Evolutionary conservation across 35 echinoderm and acorn worm genomes (phyloP), one percentile per base, ranked within the genome.

Genomic region (Heliocidaris tuberculata): DNA sequence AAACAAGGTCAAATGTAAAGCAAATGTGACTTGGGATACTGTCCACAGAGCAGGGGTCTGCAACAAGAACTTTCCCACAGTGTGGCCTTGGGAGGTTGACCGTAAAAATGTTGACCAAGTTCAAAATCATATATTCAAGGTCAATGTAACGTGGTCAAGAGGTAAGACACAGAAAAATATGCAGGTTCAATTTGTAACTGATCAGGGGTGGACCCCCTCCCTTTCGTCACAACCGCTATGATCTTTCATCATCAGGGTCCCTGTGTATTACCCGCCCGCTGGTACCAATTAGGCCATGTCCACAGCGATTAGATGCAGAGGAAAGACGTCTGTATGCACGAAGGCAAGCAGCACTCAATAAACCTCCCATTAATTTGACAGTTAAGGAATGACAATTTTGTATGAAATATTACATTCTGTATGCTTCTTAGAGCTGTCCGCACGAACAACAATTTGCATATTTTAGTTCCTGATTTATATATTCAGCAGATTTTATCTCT

Each of bases 281-380:
- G 91, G 50, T 93, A 93, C 91, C 91, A 93, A 93, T 93, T 93
- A 93, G 91, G 91, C 91, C 50, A 31, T 59, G 91, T 93, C 91
- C 91, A 93, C 47, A 93, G 11, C 56, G 91, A 93, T 93, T 93
- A 93, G 48, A 93, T 48, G 50, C 49, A 93, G 91, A 93, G 50
- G 91, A 93, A 48, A 93, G 91, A 93, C 48, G 91, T 52, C 91
- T 93, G 87, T 89, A 89, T 89, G 47, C 87, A 48, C 21, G 65
- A 19, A 78, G 19, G 0, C 60, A 70, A 16, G 65, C 65, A 78
- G 65, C 65, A 19, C 65, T 78, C 27, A n/a, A n/a, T n/a, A 78
- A 78, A n/a, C 21, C 27, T 78, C 17, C 65, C 65, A n/a, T n/a
- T 78, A n/a, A 78, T 78, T 78, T 78, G 65, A n/a, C 19, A 78